Base-by-base conservation (phyloP, 1,140 invertebrate species). In the Drosophila pruinosa region DNA sequence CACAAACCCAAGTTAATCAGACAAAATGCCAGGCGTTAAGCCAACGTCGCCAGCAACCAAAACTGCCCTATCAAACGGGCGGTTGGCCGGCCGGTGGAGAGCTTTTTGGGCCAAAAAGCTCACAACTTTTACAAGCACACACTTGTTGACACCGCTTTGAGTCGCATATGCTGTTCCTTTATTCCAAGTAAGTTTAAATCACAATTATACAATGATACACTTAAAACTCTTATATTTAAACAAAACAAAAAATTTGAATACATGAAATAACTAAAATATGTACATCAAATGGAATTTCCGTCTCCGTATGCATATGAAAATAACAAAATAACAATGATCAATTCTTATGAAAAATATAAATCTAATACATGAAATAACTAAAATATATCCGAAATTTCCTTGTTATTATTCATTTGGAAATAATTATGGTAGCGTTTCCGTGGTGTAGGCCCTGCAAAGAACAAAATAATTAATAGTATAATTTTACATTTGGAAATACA, bases 1-100 rank as follows among this genome's bases (percentile, higher is more conserved):
- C 47, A 58, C 15, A 58, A 58, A 67, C 41, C 63, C 63, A 50
- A 68, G 47, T 68, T 68, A 72, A 68, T 52, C 54, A 41, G 24
- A 61, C 70, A 31, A 67, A 64, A 74, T 59, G 68, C 68, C 69
- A 48, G 34, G 34, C 56, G 56, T 45, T 68, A 61, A 61, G 65
- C 47, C 56, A 34, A 34, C 47, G 45, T 43, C 47, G 52, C 28
- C 38, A 47, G 7, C 53, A 17, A 34, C 24, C 31, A 45, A 47
- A 47, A 57, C 38, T 28, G 12, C 34, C 38, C 38, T 43, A 22
- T 15, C 8, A 21, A 36, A 36, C 34, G 15, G n/a, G 14, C 8
- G 22, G 2, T 52, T 10, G 12, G 12, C 34, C 61, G 22, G 59
- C 47, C 38, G 26, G 36, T 15, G 2, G 8, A 8, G 39, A 64